phyloP scores from a whole-genome alignment of 2,113 vertebrate species.

The Poecilia latipinna region DNA sequence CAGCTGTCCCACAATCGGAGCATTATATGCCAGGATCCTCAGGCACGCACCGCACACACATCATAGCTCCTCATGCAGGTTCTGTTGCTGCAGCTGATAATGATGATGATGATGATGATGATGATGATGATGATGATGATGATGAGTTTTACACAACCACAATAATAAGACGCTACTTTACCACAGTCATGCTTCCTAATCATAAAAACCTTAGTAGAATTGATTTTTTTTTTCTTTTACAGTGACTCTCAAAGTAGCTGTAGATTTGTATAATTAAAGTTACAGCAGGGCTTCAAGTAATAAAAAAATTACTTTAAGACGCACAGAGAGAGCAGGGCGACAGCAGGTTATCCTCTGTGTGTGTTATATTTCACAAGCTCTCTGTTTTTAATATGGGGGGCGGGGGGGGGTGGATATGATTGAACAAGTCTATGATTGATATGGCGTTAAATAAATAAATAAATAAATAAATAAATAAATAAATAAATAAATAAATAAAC shows the following conservation, averaged over 20 bases:
- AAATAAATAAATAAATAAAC: no score
- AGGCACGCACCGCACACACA: slow-evolving; percentile 46
- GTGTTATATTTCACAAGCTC: no score
- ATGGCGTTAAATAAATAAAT: no score
- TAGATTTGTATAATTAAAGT: neutral
- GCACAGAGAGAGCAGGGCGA: neutral
- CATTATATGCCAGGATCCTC: slow-evolving; percentile 65
- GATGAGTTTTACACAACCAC: slow-evolving; percentile 50
- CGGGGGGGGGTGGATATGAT: no score
- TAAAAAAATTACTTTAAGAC: neutral
- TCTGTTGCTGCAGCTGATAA: slow-evolving; percentile 30
- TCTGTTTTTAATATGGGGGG: no score
- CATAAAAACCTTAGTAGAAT: neutral
- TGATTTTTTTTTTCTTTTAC: neutral
- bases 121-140: slow-evolving; percentile 19
- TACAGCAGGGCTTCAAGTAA: neutral
- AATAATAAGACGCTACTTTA: slow-evolving; percentile 33
- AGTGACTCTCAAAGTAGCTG: neutral
- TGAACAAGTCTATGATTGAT: no score
- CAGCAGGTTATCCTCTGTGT: neutral
- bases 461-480: no score
- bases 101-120: slow-evolving; percentile 6
- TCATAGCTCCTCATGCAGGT: slow-evolving; percentile 8
- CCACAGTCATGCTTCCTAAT: slow-evolving; percentile 10
- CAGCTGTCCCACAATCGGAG: slow-evolving; percentile 76